Conservation (phyloP, 2,113 vertebrate genomes). For the Perca fluviatilis region DNA sequence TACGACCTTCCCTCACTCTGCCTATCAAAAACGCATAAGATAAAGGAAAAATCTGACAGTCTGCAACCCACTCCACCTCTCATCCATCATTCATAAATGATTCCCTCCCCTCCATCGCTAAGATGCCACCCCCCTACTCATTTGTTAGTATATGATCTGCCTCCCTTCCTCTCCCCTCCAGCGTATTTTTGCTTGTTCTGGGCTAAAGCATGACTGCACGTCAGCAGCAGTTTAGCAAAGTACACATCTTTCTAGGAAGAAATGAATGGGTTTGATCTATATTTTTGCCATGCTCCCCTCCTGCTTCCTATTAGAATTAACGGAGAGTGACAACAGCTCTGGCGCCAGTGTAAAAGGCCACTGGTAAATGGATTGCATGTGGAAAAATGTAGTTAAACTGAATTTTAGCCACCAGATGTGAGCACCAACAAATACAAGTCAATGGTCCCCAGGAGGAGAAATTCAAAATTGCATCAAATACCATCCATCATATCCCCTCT, state of each 20-base stretch:
- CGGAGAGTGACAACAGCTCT: conserved; percentile 12
- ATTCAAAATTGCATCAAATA: conserved; percentile 52
- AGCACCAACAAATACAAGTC: conserved; percentile 28
- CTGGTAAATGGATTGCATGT: conserved; percentile 21
- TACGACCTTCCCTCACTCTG: conserved; percentile 57
- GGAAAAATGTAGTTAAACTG: neutral
- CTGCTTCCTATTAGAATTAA: conserved; percentile 19
- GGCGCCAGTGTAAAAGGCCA: conserved; percentile 16
- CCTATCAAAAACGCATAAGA: conserved; percentile 63
- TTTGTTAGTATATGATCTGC: conserved; percentile 65
- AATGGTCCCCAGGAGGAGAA: conserved; percentile 1
- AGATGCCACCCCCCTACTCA: conserved; percentile 32
- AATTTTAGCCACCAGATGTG: conserved; percentile 24
- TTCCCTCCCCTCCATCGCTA: conserved; percentile 28
- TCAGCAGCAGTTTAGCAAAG: conserved; percentile 56
- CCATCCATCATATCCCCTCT: conserved; percentile 56
- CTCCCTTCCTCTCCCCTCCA: conserved; percentile 39
- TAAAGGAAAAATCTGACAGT: conserved; percentile 78
- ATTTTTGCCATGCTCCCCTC: conserved; percentile 6
- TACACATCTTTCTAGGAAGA: conserved; percentile 52
- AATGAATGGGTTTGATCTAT: conserved; percentile 53
- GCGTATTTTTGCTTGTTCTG: conserved; percentile 52
- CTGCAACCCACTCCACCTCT: conserved; percentile 73
- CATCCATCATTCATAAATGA: conserved; percentile 76
- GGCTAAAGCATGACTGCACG: conserved; percentile 50